phyloP scores from a whole-genome alignment of 2,797 vertebrate genomes.

The Meda fulgida region DNA sequence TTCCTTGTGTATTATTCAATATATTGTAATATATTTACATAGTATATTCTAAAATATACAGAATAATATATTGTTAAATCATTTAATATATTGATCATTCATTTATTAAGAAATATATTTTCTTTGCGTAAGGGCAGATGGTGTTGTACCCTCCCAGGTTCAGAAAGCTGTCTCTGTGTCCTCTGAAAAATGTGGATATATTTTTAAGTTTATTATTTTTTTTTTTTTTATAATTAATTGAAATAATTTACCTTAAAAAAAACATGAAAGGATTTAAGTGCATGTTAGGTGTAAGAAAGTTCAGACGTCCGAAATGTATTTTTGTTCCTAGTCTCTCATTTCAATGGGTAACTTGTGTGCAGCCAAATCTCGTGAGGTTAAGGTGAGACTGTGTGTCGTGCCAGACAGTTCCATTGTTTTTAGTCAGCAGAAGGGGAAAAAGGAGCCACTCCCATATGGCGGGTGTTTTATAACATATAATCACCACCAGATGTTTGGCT shows the following conservation, averaged over 20 bases:
- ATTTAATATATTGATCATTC: no score
- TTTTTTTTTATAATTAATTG: no score
- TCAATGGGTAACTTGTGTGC: background rate
- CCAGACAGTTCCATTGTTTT: slow-evolving; percentile 72
- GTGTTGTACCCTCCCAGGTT: background rate
- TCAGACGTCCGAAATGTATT: background rate
- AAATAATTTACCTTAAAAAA: background rate
- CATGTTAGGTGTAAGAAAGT: background rate
- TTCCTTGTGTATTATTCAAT: no score
- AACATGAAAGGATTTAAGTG: background rate
- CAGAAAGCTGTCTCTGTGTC: background rate
- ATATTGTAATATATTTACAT: no score
- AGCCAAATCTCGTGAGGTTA: slow-evolving; percentile 58
- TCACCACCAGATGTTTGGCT: slow-evolving; percentile 74
- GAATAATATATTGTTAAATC: no score
- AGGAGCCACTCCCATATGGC: slow-evolving; percentile 64
- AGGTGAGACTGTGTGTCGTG: slow-evolving; percentile 43
- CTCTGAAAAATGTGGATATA: no score
- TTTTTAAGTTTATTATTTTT: no score
- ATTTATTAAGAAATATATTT: no score
- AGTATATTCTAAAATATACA: no score
- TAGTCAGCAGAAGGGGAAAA: slow-evolving; percentile 71
- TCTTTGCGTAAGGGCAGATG: background rate
- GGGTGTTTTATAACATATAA: slow-evolving; percentile 73
- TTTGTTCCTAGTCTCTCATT: slow-evolving; percentile 5